Conservation (phyloP, 2,113 vertebrate genomes). For the Lamprotornis superbus region DNA sequence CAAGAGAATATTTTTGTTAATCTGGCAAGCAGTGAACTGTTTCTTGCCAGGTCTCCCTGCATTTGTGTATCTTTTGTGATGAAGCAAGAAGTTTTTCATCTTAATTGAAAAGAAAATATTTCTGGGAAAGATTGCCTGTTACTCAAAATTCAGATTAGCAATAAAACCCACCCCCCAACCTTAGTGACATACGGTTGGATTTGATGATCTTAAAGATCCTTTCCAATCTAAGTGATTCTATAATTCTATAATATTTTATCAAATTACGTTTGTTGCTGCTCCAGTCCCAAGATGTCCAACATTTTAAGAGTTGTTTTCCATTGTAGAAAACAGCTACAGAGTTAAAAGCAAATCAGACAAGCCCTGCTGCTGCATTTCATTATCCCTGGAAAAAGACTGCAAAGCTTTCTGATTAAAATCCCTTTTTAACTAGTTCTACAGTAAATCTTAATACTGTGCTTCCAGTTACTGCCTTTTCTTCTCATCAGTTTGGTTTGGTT, state of each 20-base stretch:
- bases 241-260: neutral
- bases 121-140: neutral
- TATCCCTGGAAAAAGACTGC: neutral
- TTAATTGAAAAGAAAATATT: neutral
- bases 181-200: neutral
- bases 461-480: neutral
- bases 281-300: neutral
- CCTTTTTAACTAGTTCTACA: neutral
- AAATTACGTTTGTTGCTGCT: neutral
- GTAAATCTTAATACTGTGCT: neutral
- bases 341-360: neutral
- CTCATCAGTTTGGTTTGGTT: neutral
- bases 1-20: neutral
- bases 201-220: neutral
- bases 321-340: neutral
- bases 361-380: neutral
- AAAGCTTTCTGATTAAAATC: slow-evolving; percentile 16
- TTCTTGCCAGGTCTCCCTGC: neutral
- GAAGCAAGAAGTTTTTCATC: neutral
- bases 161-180: neutral
- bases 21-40: neutral
- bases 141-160: neutral
- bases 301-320: neutral
- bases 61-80: neutral
- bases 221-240: neutral